Percentiles rank a stretch among this genome's conserved stretches.
phyloP scores from a whole-genome alignment of 2,113 vertebrate species.

The Pogona vitticeps region DNA sequence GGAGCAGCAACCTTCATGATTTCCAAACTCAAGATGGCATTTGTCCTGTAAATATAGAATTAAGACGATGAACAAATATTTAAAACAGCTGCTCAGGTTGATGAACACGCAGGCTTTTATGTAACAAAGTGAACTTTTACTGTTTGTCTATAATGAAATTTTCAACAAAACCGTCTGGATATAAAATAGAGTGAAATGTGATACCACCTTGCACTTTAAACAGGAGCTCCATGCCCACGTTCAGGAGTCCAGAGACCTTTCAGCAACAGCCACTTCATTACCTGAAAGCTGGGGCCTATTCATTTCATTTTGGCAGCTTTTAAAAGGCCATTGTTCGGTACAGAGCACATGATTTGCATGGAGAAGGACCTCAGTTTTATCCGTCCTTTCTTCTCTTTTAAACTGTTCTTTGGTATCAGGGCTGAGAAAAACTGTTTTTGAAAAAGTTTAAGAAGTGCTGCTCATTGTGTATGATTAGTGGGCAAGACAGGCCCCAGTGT shows the following conservation, averaged over 20 bases:
- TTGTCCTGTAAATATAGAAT: neutral
- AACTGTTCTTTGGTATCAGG: neutral
- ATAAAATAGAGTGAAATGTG: neutral
- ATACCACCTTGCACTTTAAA: neutral
- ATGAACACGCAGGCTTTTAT: neutral
- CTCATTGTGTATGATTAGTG: no score
- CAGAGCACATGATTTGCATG: neutral
- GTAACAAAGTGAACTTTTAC: neutral
- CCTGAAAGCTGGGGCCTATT: neutral
- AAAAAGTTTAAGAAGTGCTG: neutral
- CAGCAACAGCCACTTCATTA: neutral
- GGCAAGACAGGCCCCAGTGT: no score
- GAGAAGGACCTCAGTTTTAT: neutral
- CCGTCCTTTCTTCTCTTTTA: neutral
- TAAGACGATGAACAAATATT: neutral
- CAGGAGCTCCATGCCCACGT: neutral
- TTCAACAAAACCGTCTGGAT: neutral
- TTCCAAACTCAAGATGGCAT: neutral
- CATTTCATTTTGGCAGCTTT: neutral
- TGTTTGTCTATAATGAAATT: neutral
- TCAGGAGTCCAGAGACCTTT: neutral
- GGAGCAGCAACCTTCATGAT: neutral
- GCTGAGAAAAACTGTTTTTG: no score
- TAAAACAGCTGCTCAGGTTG: neutral
- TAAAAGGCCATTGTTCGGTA: neutral